Evolutionary conservation across 2,888 invertebrate genomes (phyloP), one percentile per base, ranked within the genome.

Genomic region (Dryocosmus kuriphilus): DNA sequence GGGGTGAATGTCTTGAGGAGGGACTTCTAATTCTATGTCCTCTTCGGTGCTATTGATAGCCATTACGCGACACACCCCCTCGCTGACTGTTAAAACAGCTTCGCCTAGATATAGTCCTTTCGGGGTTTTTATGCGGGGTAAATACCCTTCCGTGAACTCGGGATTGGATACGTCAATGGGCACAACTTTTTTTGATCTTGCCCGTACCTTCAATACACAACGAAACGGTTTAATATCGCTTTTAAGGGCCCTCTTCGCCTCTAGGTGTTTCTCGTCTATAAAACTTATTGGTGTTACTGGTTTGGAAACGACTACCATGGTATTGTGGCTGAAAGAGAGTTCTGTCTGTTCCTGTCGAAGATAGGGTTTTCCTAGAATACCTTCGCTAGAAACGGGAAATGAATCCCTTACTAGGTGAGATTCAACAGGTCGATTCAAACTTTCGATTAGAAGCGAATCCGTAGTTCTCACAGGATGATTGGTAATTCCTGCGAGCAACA

Each of bases 1-100:
- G 0, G 24, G 22, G n/a, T 22, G 6, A 4, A 35, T 2, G 16
- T 61, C 35, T 5, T 57, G 75, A 2, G 24, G 32, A 0, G 5
- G 4, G 1, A 61, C 6, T 8, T 57, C 30, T 24, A 65, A 19
- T 8, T 63, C 46, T 3, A 76, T 22, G 30, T 65, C 75, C 32
- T 73, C 61, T 2, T 77, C 46, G 2, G n/a, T 32, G 24, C 73
- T 77, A 14, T 76, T 76, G 7, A 76, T 46, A 3, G 77, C 62
- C 61, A 74, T 57, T 27, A 67, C 22, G 1, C 65, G 27, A 19
- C 65, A 65, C 5, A 27, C n/a, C 0, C 76, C 55, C 1, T 76
- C 5, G n/a, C 4, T 8, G 11, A 51, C 30, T 0, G 24, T 65
- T 6, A 65, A 46, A 8, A 65, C 1, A 1, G 65, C 65, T 30